Evolutionary conservation across 2,797 vertebrate genomes (phyloP), one percentile per base, ranked within the genome.

Genomic region (Smutsia temminckii): DNA sequence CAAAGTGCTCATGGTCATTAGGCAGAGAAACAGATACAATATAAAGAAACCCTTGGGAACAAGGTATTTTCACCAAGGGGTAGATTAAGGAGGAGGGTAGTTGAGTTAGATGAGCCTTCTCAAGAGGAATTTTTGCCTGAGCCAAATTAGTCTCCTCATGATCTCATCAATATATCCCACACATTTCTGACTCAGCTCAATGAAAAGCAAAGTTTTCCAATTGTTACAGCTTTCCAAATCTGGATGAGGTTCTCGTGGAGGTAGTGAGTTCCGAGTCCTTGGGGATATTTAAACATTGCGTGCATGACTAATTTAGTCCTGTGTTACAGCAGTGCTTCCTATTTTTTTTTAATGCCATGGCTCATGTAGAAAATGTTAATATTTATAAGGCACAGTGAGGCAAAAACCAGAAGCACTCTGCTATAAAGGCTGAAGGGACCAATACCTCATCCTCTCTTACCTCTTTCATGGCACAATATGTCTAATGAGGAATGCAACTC

Each of bases 151-250:
- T 91, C 55, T 83, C 14, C 8, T 90, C 40, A 69, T 42, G 37
- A 79, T 61, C n/a, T 59, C 86, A 69, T 63, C 37, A 71, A 18
- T 59, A 29, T 29, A 69, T 68, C 37, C 68, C 77, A 91, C 79
- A 32, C 21, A 64, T 29, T 78, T 88, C 74, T 95, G 64, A 96
- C n/a, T 91, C 83, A 85, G 81, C 34, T 93, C 42, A 77, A 74
- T 23, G 57, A 61, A 93, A 84, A 75, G 32, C 8, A 85, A 16
- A 57, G 8, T 68, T 92, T 89, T 92, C 55, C 74, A 66, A 40
- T 55, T 68, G 42, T 46, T 78, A n/a, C 49, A 59, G 61, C 75
- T 84, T 88, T 91, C 59, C 40, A 92, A 91, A 55, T 92, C 42
- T 85, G 53, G 63, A 85, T 68, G 86, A 80, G 18, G 3, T 8